Percentiles rank a stretch among this genome's conserved stretches.
Evolutionary conservation across 2,113 vertebrate species (phyloP).

Genomic region (Polypterus bichir): DNA sequence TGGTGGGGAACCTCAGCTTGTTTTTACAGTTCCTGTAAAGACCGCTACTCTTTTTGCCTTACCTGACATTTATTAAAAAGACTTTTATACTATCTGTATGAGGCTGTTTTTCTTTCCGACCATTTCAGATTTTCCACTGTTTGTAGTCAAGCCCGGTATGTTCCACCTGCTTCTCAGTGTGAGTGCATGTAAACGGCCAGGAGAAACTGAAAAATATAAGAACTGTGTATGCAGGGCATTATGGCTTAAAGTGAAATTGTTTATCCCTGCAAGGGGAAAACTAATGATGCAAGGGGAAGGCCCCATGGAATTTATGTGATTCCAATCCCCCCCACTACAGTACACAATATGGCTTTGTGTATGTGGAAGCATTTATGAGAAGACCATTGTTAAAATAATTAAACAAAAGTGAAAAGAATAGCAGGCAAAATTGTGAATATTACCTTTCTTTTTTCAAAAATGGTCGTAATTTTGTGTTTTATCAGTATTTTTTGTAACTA

Average conservation of each 20-base stretch:
- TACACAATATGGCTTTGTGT: too few species aligned
- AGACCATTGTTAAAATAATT: too few species aligned
- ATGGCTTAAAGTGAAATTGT: neutral
- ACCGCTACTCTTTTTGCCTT: slow-evolving; percentile 35
- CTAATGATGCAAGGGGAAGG: too few species aligned
- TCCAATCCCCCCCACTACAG: too few species aligned
- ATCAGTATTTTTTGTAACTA: too few species aligned
- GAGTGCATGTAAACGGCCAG: neutral
- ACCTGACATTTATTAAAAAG: slow-evolving; percentile 47
- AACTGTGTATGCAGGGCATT: neutral
- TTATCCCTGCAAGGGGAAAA: neutral
- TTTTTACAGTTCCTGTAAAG: slow-evolving; percentile 47
- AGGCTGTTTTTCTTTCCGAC: slow-evolving; percentile 54
- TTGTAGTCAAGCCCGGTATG: slow-evolving; percentile 29
- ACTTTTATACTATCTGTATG: slow-evolving; percentile 55
- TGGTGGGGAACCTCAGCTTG: slow-evolving; percentile 36
- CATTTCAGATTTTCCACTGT: slow-evolving; percentile 50
- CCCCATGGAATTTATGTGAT: too few species aligned
- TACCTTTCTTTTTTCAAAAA: too few species aligned
- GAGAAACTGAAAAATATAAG: neutral
- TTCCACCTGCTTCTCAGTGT: slow-evolving; percentile 35
- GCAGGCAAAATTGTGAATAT: too few species aligned
- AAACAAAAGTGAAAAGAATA: too few species aligned
- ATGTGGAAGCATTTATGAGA: too few species aligned
- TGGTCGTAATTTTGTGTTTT: too few species aligned